Base-by-base conservation (phyloP, 2,797 vertebrate genomes). In the Erithacus rubecula region DNA sequence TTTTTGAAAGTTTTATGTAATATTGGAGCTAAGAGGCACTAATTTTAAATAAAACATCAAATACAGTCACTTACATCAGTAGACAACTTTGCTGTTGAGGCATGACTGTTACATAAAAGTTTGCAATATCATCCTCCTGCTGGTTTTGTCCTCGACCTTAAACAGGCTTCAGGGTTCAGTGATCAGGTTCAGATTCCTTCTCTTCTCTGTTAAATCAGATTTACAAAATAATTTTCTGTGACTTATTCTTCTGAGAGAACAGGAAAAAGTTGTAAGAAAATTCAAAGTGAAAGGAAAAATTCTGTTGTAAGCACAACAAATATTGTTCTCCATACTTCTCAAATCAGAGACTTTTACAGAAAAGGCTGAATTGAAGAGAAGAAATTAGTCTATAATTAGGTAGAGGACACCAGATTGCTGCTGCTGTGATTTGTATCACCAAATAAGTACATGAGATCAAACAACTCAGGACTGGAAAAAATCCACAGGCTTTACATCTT, bases 1-100 rank as follows among this genome's bases (percentile, higher is more conserved):
- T 69, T 94, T 95, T 70, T 93, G 72, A 67, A 32, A 79, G 29
- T 27, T 85, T 85, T 68, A 68, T 67, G 18, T 85, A 64, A 51
- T 68, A 68, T 11, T 70, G 27, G 62, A 77, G 43, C 56, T 56
- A 18, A 62, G 71, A 85, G 26, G 83, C 8, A 22, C 41, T 55
- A 27, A 76, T 91, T 89, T 92, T 82, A 93, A 95, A 82, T 81
- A 83, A 93, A 90, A 88, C 58, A 76, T 94, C 49, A 77, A 77
- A 83, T 80, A 53, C 4, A 78, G 52, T 87, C 23, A 52, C 62
- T 83, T 82, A 71, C 14, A n/a, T 81, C 53, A 82, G 37, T 26
- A 79, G 72, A 79, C 32, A 79, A 4, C 63, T 90, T 88, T 58
- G 67, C 30, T 81, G 11, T 56, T 82, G 56, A 91, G 77, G 46